Evolutionary conservation across 2,797 vertebrate genomes (phyloP).

Genomic region (Eulemur rubriventer): DNA sequence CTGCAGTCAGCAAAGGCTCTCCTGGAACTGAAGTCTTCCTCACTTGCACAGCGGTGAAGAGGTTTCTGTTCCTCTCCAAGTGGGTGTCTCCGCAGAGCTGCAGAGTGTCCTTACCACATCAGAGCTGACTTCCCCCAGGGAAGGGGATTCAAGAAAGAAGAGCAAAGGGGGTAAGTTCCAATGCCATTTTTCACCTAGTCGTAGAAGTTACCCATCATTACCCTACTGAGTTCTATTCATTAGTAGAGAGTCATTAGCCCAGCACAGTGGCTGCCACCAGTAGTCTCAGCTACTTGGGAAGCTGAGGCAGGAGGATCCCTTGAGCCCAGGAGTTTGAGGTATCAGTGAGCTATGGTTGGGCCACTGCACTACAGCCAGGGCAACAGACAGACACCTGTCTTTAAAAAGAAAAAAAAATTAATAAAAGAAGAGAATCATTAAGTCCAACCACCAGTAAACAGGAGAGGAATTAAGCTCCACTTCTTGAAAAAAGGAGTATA

Average conservation of each 20-base stretch:
- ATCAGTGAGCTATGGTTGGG: neutral
- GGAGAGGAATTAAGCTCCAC: neutral
- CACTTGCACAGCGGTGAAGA: neutral
- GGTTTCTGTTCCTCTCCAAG: neutral
- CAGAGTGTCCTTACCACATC: neutral
- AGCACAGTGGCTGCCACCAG: neutral
- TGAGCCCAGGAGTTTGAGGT: neutral
- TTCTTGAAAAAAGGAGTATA: neutral
- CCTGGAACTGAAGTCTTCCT: neutral
- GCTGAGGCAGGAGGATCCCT: neutral
- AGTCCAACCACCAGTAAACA: neutral
- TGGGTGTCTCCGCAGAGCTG: too few relatives aligned
- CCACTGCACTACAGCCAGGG: neutral
- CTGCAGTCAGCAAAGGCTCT: neutral
- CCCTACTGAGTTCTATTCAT: neutral
- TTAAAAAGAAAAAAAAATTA: neutral
- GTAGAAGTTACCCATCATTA: neutral
- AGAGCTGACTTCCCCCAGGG: neutral
- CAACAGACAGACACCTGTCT: neutral
- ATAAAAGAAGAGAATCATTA: neutral
- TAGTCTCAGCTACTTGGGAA: neutral
- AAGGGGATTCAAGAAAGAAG: neutral
- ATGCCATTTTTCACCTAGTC: neutral
- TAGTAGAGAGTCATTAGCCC: neutral
- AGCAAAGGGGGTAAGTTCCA: neutral